A percentile compares a stretch with the other conserved stretches of the same genome.
Evolutionary conservation across 1,140 invertebrate species (phyloP).

Genomic region (Penaeus indicus): DNA sequence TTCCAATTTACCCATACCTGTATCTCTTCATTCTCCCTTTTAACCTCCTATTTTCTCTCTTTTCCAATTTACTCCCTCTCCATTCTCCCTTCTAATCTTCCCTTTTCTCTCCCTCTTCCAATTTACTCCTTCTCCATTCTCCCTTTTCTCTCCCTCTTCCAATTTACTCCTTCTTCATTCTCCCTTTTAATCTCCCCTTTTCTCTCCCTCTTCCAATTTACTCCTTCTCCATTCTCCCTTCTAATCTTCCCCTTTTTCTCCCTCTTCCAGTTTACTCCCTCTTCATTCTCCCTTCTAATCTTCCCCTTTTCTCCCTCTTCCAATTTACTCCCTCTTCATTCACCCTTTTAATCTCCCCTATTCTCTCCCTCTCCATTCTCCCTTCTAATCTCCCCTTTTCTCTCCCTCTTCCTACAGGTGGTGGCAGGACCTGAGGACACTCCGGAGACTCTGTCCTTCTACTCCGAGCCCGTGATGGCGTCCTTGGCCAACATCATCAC

Average conservation of each 20-base stretch:
- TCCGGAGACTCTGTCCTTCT: slow-evolving; percentile 90
- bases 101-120: not conserved
- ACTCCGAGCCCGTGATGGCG: slow-evolving; percentile 88
- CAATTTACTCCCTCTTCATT: not conserved
- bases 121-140: not conserved
- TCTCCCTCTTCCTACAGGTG: slow-evolving; percentile 72
- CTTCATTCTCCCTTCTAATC: not conserved
- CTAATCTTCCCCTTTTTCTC: slow-evolving; percentile 2
- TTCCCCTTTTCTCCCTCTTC: not conserved
- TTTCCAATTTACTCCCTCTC: not conserved
- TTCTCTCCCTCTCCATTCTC: too few relatives aligned
- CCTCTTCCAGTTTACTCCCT: not conserved
- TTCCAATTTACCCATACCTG: too few relatives aligned
- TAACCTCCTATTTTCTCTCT: not conserved
- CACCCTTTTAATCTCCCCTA: too few relatives aligned
- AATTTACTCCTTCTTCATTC: not conserved
- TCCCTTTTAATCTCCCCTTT: too few relatives aligned
- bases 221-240: too few relatives aligned
- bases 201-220: too few relatives aligned
- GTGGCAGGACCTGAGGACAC: slow-evolving; percentile 85
- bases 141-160: not conserved
- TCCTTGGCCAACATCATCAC: slow-evolving; percentile 91
- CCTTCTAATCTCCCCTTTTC: not conserved
- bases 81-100: not conserved
- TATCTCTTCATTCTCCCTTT: too few relatives aligned